phyloP scores from a whole-genome alignment of 2,888 invertebrate genomes.

The Nomada flava region DNA sequence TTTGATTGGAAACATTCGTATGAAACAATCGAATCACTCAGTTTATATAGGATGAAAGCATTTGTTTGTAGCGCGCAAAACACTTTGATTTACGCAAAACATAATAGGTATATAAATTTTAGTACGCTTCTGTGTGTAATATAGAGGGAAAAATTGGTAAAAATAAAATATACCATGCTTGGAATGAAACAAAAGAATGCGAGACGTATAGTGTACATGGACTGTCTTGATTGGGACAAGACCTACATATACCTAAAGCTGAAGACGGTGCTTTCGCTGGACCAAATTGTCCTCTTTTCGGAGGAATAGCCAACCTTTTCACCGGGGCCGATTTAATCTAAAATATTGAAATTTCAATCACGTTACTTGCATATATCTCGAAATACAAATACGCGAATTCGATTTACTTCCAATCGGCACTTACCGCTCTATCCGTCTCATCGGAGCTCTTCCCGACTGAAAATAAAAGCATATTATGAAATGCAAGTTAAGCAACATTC shows the following conservation, averaged over 20 bases:
- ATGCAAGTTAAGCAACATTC: background rate
- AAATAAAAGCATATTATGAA: conserved; percentile 35
- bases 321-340: conserved; percentile 81
- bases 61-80: conserved; percentile 32
- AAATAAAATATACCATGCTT: conserved; percentile 53
- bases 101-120: background rate
- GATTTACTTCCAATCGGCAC: conserved; percentile 51
- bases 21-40: conserved; percentile 4
- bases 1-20: conserved; percentile 23
- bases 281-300: conserved; percentile 82
- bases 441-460: conserved; percentile 82
- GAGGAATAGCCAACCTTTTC: conserved; percentile 76
- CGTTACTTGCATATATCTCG: conserved; percentile 39
- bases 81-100: conserved; percentile 24
- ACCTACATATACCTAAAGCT: conserved; percentile 73
- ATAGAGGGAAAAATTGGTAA: conserved; percentile 7
- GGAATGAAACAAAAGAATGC: conserved; percentile 27
- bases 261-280: conserved; percentile 78
- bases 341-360: conserved; percentile 39
- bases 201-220: background rate
- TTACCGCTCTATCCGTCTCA: conserved; percentile 83
- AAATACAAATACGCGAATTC: background rate
- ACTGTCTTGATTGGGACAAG: conserved; percentile 19
- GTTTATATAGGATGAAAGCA: conserved; percentile 16
- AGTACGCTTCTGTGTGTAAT: no score